A percentile compares a stretch with the other conserved stretches of the same genome.
Conservation (phyloP, 2,888 invertebrate genomes). For the Amiota minor region DNA sequence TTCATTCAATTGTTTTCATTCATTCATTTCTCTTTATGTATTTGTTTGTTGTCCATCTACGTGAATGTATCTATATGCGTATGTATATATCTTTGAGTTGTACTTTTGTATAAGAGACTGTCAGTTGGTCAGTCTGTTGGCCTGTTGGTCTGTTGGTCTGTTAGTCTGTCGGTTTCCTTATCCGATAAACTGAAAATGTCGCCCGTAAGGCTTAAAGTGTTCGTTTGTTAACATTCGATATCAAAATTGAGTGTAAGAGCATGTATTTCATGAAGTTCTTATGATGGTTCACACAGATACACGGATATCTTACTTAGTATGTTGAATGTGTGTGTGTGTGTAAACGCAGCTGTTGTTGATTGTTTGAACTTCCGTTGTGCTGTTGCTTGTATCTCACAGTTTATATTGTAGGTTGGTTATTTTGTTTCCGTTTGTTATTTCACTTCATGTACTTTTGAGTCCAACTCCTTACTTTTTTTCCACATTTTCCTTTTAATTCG, state of each 20-base stretch:
- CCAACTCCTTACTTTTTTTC: constrained; percentile 35
- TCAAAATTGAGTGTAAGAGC: no score
- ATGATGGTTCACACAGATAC: no score
- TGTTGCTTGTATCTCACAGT: constrained; percentile 41
- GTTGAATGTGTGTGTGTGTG: constrained; percentile 57
- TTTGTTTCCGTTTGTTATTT: constrained; percentile 22
- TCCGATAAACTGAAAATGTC: neutral
- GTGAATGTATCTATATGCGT: neutral
- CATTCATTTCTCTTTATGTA: neutral
- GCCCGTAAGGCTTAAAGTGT: neutral
- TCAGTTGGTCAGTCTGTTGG: neutral
- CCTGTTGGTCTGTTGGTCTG: neutral
- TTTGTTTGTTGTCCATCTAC: neutral
- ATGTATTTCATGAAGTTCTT: no score
- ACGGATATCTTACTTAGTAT: neutral
- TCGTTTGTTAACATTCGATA: no score
- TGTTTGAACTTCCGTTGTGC: constrained; percentile 55
- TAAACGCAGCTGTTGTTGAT: constrained; percentile 67
- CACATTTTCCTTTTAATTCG: constrained; percentile 32
- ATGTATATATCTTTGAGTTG: neutral
- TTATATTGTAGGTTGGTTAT: constrained; percentile 45
- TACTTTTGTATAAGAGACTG: neutral
- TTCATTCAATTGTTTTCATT: neutral
- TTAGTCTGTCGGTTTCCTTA: neutral
- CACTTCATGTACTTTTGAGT: constrained; percentile 40